Percentiles rank a stretch among this genome's conserved stretches.
These are phyloP conservation scores for Psittacus erithacus DNA, from an alignment of 2,113 vertebrate genomes.

Conservation along the genomic window DNA sequence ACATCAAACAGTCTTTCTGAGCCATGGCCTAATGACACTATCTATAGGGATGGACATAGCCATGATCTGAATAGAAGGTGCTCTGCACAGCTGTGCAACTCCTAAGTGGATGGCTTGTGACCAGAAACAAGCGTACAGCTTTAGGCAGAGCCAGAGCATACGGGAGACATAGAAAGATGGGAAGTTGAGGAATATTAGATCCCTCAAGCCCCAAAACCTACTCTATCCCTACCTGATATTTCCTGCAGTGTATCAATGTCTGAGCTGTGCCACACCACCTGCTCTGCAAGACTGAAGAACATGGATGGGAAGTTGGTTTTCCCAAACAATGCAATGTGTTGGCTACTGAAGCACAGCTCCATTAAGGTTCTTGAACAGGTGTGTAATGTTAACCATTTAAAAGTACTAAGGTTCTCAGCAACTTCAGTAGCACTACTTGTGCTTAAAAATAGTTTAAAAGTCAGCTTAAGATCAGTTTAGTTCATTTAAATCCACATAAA, in stretches of 20 bases:
- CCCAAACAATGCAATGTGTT: not conserved
- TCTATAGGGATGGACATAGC: not conserved
- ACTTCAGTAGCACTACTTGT: not conserved
- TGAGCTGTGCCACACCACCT: fast-evolving
- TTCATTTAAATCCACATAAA: not conserved
- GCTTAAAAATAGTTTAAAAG: not conserved
- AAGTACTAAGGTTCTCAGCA: not conserved
- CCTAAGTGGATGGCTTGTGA: not conserved
- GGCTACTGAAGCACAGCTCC: not conserved
- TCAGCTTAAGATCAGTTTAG: not conserved
- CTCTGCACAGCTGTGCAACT: not conserved
- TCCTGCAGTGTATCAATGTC: not conserved
- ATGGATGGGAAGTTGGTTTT: not conserved
- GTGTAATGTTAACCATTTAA: not conserved
- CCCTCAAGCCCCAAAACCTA: not conserved
- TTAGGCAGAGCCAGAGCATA: not conserved
- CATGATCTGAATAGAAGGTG: not conserved
- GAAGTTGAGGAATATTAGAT: not conserved
- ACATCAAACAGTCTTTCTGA: constrained; percentile 38
- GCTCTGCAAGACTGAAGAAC: not conserved
- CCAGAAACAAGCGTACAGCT: not conserved
- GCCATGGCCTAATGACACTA: constrained; percentile 18
- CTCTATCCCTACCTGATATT: not conserved
- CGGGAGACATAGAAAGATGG: not conserved
- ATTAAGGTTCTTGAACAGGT: not conserved